These are phyloP conservation scores for Holacanthus passer DNA, from an alignment of 2,113 vertebrate species.

Conservation along the genomic window DNA sequence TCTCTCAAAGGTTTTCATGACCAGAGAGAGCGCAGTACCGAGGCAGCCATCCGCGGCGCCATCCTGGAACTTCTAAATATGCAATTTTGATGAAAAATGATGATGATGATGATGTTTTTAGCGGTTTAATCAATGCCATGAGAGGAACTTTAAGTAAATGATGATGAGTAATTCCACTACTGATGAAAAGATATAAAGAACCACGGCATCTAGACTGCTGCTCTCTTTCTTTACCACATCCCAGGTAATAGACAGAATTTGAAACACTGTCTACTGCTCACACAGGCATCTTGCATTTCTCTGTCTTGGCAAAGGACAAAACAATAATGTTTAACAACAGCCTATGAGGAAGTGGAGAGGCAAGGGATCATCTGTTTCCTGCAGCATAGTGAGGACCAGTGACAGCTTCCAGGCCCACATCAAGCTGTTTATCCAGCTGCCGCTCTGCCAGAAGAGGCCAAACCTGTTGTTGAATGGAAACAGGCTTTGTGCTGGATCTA, in stretches of 20 bases:
- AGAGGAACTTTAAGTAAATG: too few relatives aligned
- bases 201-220: background rate
- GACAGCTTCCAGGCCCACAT: background rate
- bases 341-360: slow-evolving; percentile 12
- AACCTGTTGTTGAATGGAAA: slow-evolving; percentile 31
- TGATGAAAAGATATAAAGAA: background rate
- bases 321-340: slow-evolving; percentile 6
- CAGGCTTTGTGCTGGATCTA: slow-evolving; percentile 16
- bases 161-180: background rate
- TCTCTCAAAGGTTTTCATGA: too few relatives aligned
- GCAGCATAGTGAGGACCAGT: background rate
- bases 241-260: background rate
- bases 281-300: background rate
- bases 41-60: too few relatives aligned
- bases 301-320: background rate
- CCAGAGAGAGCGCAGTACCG: too few relatives aligned
- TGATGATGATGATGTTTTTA: too few relatives aligned
- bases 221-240: background rate
- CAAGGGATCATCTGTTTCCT: slow-evolving; percentile 13
- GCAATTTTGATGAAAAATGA: too few relatives aligned
- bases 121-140: too few relatives aligned
- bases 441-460: background rate
- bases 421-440: slow-evolving; percentile 52
- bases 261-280: background rate
- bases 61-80: too few relatives aligned